These are phyloP conservation scores for Castor canadensis DNA, from an alignment of 2,113 vertebrate genomes.

Conservation along the genomic window DNA sequence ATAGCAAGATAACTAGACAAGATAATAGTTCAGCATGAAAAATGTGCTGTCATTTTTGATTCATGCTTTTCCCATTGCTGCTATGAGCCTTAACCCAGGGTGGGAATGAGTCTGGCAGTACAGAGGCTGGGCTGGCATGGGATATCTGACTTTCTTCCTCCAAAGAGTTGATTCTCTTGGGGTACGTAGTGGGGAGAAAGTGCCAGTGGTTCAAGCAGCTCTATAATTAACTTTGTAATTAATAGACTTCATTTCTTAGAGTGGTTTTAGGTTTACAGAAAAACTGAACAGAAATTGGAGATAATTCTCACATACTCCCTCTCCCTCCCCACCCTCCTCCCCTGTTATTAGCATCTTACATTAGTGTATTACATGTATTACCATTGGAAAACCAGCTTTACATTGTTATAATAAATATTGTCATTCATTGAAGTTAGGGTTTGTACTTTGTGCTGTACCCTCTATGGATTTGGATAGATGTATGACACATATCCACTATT, in stretches of 20 bases:
- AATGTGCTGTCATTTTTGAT: slow-evolving; percentile 74
- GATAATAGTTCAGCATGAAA: slow-evolving; percentile 78
- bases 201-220: neutral
- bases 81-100: neutral
- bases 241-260: neutral
- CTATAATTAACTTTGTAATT: slow-evolving; percentile 41
- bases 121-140: neutral
- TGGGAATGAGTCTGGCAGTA: neutral
- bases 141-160: neutral
- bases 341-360: neutral
- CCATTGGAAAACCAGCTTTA: neutral
- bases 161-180: neutral
- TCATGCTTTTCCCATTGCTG: slow-evolving; percentile 60
- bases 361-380: neutral
- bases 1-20: slow-evolving; percentile 81
- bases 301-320: neutral
- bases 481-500: neutral
- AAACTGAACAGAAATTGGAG: neutral
- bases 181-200: neutral
- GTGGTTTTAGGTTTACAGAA: neutral
- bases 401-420: neutral
- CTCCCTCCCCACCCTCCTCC: neutral
- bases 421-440: neutral
- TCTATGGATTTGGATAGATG: neutral
- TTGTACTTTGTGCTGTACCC: neutral